Percentiles rank a stretch among this genome's conserved stretches.
Conservation (phyloP, 2,113 vertebrate species). For the Pedionomus torquatus region DNA sequence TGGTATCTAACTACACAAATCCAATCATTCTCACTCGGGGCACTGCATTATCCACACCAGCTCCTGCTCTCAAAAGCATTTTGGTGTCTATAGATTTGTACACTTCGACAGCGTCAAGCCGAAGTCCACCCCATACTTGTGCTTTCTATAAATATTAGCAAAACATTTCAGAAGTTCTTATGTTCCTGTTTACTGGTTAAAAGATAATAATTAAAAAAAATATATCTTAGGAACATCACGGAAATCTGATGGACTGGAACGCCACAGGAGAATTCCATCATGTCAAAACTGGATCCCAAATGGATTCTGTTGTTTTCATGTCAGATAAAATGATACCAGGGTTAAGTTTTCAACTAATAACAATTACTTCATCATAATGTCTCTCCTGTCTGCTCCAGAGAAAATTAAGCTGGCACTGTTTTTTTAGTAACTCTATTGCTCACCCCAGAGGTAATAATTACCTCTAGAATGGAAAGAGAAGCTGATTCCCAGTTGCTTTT, state of each 20-base stretch:
- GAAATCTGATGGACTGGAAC: not conserved
- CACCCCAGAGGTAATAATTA: conserved; percentile 45
- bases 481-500: conserved; percentile 11
- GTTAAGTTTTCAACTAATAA: not conserved
- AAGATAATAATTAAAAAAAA: not conserved
- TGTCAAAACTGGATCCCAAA: not conserved
- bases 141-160: not conserved
- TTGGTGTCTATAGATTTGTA: not conserved
- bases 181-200: not conserved
- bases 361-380: not conserved
- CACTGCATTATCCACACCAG: not conserved
- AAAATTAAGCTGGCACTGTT: conserved; percentile 3
- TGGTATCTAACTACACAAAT: not conserved
- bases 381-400: not conserved
- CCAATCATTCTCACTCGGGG: not conserved
- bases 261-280: not conserved
- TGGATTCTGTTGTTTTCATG: not conserved
- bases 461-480: not conserved
- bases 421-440: conserved; percentile 22
- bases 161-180: not conserved
- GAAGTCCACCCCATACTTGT: not conserved
- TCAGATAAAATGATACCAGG: not conserved
- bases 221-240: not conserved
- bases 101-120: not conserved
- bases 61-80: not conserved